A percentile compares a stretch with the other conserved stretches of the same genome.
Evolutionary conservation across 2,797 vertebrate species (phyloP).

Genomic region (Notolepis coatsorum): DNA sequence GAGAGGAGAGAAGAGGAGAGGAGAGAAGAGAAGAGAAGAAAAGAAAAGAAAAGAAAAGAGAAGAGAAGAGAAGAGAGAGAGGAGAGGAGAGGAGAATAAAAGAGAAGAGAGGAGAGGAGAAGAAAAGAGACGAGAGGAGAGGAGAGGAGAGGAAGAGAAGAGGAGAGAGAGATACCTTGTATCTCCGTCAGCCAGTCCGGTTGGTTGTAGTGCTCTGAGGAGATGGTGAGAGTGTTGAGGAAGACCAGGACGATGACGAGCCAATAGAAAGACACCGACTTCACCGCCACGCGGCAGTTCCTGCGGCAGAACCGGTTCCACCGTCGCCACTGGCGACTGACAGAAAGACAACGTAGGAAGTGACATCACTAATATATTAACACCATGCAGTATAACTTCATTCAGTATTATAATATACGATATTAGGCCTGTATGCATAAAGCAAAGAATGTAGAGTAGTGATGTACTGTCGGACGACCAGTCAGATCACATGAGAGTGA

Average conservation of each 20-base stretch:
- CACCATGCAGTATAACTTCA: too few species aligned
- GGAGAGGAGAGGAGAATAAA: background rate
- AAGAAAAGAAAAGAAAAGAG: background rate
- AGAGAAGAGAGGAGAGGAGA: background rate
- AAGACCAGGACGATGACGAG: conserved; percentile 98
- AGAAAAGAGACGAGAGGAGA: background rate
- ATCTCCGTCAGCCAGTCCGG: conserved; percentile 94
- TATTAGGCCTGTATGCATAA: too few species aligned
- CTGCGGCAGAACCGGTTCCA: conserved; percentile 97
- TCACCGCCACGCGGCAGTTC: conserved; percentile 93
- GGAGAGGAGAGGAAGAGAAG: background rate
- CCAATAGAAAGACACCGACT: conserved; percentile 98
- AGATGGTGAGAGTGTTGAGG: conserved; percentile 98
- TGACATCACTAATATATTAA: too few species aligned
- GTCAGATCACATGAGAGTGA: too few species aligned
- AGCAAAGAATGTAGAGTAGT: too few species aligned
- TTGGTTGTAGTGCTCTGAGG: conserved; percentile 97
- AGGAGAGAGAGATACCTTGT: conserved; percentile 84
- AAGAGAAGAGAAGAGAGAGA: background rate
- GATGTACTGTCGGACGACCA: too few species aligned
- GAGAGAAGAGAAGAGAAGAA: background rate
- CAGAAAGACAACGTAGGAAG: conserved; percentile 19
- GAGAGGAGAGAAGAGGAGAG: background rate
- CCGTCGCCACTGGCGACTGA: conserved; percentile 94
- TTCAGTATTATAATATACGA: too few species aligned